Evolutionary conservation across 2,888 invertebrate genomes (phyloP).

Genomic region (Hybos culiciformis): DNA sequence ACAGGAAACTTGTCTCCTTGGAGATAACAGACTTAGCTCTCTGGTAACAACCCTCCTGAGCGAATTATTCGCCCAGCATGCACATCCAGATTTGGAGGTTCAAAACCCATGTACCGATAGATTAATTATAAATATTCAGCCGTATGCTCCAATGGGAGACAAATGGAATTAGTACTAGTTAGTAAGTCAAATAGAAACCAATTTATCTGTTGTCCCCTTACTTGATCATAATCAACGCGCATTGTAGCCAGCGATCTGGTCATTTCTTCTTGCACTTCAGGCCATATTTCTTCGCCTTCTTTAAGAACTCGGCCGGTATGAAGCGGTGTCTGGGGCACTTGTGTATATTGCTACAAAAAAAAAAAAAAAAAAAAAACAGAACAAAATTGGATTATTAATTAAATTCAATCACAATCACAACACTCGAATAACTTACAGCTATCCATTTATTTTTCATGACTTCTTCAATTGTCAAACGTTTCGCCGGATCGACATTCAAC

Average conservation of each 20-base stretch:
- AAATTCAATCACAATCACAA: no score
- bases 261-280: slow-evolving; percentile 98
- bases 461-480: slow-evolving; percentile 78
- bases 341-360: slow-evolving; percentile 42
- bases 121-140: no score
- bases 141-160: no score
- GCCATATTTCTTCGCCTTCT: slow-evolving; percentile 89
- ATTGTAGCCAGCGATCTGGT: slow-evolving; percentile 93
- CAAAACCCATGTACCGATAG: no score
- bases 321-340: slow-evolving; percentile 89
- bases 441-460: slow-evolving; percentile 84
- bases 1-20: no score
- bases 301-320: slow-evolving; percentile 79
- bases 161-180: not conserved
- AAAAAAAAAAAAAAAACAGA: not conserved
- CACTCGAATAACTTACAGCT: slow-evolving; percentile 51
- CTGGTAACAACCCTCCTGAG: no score
- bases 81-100: no score
- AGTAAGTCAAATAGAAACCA: not conserved
- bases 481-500: slow-evolving; percentile 85
- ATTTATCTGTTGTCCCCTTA: slow-evolving; percentile 26
- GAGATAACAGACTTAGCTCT: no score
- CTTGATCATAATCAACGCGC: slow-evolving; percentile 94
- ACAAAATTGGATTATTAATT: not conserved
- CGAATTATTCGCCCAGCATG: no score